Conservation (phyloP, 2,888 invertebrate species). For the Campaea margaritaria region DNA sequence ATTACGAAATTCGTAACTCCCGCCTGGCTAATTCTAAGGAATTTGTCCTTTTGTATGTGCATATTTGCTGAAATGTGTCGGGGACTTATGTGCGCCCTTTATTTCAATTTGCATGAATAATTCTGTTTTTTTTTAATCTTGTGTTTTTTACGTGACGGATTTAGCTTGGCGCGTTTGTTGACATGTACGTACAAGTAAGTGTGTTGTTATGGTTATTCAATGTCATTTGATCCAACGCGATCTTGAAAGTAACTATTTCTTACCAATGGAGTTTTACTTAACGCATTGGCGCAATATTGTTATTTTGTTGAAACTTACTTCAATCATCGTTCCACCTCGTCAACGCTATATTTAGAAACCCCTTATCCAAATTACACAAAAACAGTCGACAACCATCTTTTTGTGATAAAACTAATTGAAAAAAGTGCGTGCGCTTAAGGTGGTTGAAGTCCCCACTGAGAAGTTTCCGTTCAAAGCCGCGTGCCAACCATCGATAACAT, state of each 20-base stretch:
- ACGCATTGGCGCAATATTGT: too few relatives aligned
- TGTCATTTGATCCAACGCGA: too few relatives aligned
- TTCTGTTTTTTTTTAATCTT: slow-evolving; percentile 16
- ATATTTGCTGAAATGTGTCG: slow-evolving; percentile 37
- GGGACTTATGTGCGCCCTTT: slow-evolving; percentile 33
- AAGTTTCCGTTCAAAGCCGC: background rate
- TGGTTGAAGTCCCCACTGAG: too few relatives aligned
- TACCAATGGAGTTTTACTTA: too few relatives aligned
- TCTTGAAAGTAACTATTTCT: too few relatives aligned
- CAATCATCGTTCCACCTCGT: too few relatives aligned
- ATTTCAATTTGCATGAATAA: slow-evolving; percentile 35
- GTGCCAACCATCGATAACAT: slow-evolving; percentile 13
- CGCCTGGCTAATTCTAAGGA: slow-evolving; percentile 58
- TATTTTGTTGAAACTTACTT: too few relatives aligned
- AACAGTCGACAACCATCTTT: too few relatives aligned
- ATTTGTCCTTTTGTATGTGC: slow-evolving; percentile 62
- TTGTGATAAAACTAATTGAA: too few relatives aligned
- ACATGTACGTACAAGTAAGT: slow-evolving; percentile 3
- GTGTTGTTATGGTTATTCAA: slow-evolving; percentile 4
- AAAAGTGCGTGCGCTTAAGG: too few relatives aligned
- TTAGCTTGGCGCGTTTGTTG: slow-evolving; percentile 17
- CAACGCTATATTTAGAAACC: too few relatives aligned
- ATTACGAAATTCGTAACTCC: slow-evolving; percentile 63
- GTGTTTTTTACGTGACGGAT: slow-evolving; percentile 20
- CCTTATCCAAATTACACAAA: too few relatives aligned